A percentile compares a stretch with the other conserved stretches of the same genome.
Evolutionary conservation across 2,113 vertebrate species (phyloP).

Genomic region (Anolis carolinensis): DNA sequence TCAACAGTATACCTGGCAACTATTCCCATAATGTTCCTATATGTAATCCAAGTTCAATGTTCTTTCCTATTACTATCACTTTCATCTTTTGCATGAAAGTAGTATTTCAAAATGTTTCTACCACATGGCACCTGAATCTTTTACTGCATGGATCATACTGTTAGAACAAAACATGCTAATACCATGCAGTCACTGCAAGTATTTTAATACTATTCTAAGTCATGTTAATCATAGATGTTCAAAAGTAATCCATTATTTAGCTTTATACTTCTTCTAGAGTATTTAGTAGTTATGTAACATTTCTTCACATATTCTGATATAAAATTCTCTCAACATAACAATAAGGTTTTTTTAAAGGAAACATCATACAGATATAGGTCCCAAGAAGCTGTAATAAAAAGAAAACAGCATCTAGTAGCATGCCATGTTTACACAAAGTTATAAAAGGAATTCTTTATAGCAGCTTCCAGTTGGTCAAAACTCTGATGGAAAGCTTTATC

Average conservation of each 20-base stretch:
- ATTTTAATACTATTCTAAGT: background rate
- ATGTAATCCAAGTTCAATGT: background rate
- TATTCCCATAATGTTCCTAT: background rate
- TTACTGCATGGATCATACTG: no score
- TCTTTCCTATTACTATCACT: background rate
- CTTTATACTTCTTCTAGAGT: background rate
- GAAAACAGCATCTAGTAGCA: background rate
- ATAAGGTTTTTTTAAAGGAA: no score
- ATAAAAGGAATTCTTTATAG: background rate
- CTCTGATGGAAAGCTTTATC: background rate
- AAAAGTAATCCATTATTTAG: background rate
- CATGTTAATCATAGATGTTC: background rate
- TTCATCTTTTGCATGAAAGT: no score
- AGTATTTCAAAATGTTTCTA: background rate
- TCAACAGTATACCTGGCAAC: background rate
- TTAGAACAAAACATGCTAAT: background rate
- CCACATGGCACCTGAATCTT: background rate
- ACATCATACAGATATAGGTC: background rate
- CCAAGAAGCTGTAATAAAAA: background rate
- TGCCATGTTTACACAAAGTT: background rate
- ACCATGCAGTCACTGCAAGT: background rate
- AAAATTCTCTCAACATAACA: background rate
- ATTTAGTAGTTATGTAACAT: background rate
- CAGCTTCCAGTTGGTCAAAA: background rate
- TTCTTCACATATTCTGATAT: background rate